Evolutionary conservation across 1,140 invertebrate species (phyloP), one percentile per base, ranked within the genome.

Genomic region (Pogonomyrmex californicus): DNA sequence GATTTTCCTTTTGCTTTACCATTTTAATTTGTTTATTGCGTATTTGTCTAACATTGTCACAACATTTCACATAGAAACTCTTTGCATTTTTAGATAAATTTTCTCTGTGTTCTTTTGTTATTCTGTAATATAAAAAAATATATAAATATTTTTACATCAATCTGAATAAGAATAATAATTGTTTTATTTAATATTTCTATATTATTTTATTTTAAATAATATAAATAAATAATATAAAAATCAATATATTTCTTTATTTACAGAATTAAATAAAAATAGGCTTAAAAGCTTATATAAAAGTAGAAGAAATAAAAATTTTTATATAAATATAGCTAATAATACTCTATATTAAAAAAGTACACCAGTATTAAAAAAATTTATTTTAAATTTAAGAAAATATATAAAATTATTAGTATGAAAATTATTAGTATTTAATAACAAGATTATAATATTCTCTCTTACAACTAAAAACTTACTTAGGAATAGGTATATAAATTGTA

Each of bases 71-170:
- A 90, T 97, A 98, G 56, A 99, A 91, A 0, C 95, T 93, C 95
- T 99, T 99, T 0, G 98, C 98, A 96, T 97, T 98, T 95, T 99
- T 99, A 0, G 97, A 96, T 62, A 99, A 95, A 63, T 96, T 96
- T 95, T 99, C 98, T 91, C 99, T 96, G 93, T 99, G 97, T 95
- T 99, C 99, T 93, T 97, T 98, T 4, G 99, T 99, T 0, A 99
- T 97, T 95, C 97, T 98, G 90, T 73, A 41, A 78, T 71, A n/a
- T 49, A 68, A 23, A 76, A 49, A 85, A 2, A 38, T 38, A 23
- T 49, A 1, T 87, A 87, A 60, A 65, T 81, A 66, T 85, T 62
- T 58, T 79, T 79, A 79, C 63, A 56, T 14, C 36, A 78, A 68
- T 60, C 10, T 14, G 7, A 4, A 10, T 54, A 10, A 70, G 0